phyloP scores from a whole-genome alignment of 2,113 vertebrate genomes.

The Trogon surrucura region DNA sequence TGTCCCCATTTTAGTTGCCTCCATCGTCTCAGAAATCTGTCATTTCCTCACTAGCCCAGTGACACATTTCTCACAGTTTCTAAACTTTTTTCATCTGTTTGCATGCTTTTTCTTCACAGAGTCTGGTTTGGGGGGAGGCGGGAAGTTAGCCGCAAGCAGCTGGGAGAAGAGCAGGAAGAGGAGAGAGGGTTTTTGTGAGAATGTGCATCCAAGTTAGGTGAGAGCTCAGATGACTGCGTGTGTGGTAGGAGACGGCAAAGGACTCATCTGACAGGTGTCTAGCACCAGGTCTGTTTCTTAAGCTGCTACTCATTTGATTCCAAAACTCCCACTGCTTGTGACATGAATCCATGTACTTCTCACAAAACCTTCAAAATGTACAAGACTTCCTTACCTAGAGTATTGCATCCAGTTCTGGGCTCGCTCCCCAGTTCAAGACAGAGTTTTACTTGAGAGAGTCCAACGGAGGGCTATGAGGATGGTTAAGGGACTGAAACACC shows the following conservation, averaged over 20 bases:
- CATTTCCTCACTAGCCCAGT: neutral
- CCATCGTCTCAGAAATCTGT: neutral
- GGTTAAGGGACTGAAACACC: no score
- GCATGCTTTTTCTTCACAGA: neutral
- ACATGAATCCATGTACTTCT: neutral
- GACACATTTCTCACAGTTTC: neutral
- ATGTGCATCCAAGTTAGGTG: neutral
- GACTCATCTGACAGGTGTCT: neutral
- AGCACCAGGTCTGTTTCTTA: neutral
- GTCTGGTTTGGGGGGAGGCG: neutral
- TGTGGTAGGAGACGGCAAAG: neutral
- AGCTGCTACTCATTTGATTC: neutral
- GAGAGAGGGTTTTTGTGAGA: neutral
- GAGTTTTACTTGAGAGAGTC: no score
- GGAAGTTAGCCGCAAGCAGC: neutral
- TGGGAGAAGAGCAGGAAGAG: neutral
- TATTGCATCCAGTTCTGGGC: no score
- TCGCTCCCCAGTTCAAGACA: no score
- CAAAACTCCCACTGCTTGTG: neutral
- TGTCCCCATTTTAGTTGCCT: neutral
- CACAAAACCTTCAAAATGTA: neutral
- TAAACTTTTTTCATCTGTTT: neutral
- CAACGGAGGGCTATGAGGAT: no score
- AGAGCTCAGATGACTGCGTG: neutral
- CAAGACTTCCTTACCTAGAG: neutral